Percentiles rank a stretch among this genome's conserved stretches.
phyloP scores from a whole-genome alignment of 1,140 invertebrate species.

The Lepidurus apus region DNA sequence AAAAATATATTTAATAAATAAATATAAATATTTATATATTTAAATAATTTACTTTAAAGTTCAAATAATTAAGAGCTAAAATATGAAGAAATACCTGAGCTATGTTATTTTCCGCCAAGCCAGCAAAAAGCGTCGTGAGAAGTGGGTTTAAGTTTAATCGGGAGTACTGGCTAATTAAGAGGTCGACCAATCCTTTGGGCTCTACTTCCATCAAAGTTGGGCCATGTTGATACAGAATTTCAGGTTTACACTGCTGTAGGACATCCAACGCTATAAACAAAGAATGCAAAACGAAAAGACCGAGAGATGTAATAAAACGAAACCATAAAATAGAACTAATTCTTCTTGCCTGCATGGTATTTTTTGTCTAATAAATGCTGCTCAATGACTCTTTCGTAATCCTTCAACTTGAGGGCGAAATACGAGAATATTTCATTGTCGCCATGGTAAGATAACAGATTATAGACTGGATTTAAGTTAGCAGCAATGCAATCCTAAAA shows the following conservation, averaged over 20 bases:
- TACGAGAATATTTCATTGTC: slow-evolving; percentile 82
- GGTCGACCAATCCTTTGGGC: slow-evolving; percentile 73
- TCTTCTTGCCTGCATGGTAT: slow-evolving; percentile 49
- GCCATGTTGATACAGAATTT: slow-evolving; percentile 84
- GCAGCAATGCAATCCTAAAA: slow-evolving; percentile 61
- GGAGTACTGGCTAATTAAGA: slow-evolving; percentile 68
- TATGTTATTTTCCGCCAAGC: slow-evolving; percentile 36
- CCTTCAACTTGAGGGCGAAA: slow-evolving; percentile 78
- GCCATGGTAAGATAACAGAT: slow-evolving; percentile 85
- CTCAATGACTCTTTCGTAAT: slow-evolving; percentile 82
- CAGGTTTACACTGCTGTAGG: slow-evolving; percentile 58
- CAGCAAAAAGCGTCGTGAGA: slow-evolving; percentile 48
- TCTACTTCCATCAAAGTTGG: slow-evolving; percentile 48
- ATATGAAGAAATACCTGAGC: slow-evolving; percentile 46
- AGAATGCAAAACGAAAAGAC: background rate
- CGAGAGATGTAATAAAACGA: background rate
- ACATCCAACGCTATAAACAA: slow-evolving; percentile 61
- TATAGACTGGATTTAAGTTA: slow-evolving; percentile 76
- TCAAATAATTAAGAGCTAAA: slow-evolving; percentile 27
- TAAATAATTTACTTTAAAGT: background rate
- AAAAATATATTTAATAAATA: too few species aligned
- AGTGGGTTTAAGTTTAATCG: slow-evolving; percentile 57
- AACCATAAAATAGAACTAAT: background rate
- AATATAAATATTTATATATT: too few species aligned
- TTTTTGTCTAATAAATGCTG: slow-evolving; percentile 78